phyloP scores from a whole-genome alignment of 2,797 vertebrate species.

The Streptopelia turtur region DNA sequence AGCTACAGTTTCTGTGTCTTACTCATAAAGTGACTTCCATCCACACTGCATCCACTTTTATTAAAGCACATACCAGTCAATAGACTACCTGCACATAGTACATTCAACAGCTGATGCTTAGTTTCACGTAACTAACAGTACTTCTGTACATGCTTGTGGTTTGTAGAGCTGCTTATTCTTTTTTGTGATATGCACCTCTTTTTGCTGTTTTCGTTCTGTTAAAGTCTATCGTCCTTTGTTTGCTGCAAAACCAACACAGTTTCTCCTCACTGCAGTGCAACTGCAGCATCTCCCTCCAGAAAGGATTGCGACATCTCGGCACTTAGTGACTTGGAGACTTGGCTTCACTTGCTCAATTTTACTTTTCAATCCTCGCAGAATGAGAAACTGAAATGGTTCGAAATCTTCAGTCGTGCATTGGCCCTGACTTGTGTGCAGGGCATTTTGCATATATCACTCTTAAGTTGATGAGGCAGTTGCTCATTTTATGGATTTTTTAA shows the following conservation, averaged over 20 bases:
- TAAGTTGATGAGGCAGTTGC: slow-evolving; percentile 32
- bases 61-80: not conserved
- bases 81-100: not conserved
- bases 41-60: not conserved
- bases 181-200: not conserved
- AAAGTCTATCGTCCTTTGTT: not conserved
- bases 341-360: not conserved
- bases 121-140: not conserved
- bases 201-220: not conserved
- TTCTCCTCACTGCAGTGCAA: not conserved
- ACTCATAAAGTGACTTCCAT: not conserved
- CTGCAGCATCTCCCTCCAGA: not conserved
- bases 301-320: not conserved
- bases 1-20: slow-evolving; percentile 6
- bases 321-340: slow-evolving; percentile 46
- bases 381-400: slow-evolving; percentile 28
- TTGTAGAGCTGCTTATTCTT: not conserved
- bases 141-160: not conserved
- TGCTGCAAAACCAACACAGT: not conserved
- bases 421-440: slow-evolving; percentile 13
- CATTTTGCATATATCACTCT: not conserved
- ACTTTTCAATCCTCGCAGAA: not conserved
- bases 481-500: slow-evolving; percentile 48
- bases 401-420: not conserved
- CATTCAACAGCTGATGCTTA: not conserved